Evolutionary conservation across 2,888 invertebrate genomes (phyloP).

Genomic region (Stenodema calcarata): DNA sequence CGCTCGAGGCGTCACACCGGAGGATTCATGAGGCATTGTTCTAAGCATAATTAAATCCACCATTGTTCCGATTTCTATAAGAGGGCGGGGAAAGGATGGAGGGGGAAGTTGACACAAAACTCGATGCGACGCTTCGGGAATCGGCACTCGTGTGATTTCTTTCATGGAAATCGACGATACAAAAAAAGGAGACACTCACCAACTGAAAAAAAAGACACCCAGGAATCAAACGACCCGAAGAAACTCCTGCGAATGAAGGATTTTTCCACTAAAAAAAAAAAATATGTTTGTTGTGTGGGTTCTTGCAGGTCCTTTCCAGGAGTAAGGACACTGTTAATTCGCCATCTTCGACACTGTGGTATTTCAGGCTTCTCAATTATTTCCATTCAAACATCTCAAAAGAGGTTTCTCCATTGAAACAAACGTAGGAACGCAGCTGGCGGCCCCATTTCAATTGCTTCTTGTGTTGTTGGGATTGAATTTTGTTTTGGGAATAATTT

Average conservation of each 20-base stretch:
- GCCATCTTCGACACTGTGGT: background rate
- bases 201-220: background rate
- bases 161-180: background rate
- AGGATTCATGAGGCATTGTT: slow-evolving; percentile 47
- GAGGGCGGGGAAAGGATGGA: slow-evolving; percentile 11
- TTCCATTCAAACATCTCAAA: background rate
- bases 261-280: background rate
- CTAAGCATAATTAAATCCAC: slow-evolving; percentile 49
- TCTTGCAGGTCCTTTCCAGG: background rate
- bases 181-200: background rate
- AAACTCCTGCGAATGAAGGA: background rate
- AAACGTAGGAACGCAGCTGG: background rate
- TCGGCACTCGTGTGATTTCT: background rate
- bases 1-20: slow-evolving; percentile 38
- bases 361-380: background rate
- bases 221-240: background rate
- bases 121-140: background rate
- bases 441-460: too few species aligned
- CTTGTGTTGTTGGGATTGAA: too few species aligned
- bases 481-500: too few species aligned
- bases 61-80: slow-evolving; percentile 45
- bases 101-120: background rate
- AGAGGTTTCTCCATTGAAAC: background rate
- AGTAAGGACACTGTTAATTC: background rate
- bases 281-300: background rate